Evolutionary conservation across 2,888 invertebrate species (phyloP).

Genomic region (Cosmia trapezina): DNA sequence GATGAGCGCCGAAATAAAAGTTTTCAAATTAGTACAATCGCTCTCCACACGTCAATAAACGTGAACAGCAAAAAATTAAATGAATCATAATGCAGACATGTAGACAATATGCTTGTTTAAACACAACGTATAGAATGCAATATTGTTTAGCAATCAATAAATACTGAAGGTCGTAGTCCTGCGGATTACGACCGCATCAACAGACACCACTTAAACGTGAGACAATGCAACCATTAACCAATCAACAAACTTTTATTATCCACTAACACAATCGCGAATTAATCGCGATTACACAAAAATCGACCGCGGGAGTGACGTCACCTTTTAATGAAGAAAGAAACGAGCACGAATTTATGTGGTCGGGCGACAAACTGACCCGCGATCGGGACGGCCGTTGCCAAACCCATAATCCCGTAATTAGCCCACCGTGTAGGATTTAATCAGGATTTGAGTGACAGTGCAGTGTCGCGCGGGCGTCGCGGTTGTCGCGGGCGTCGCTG

Average conservation of each 20-base stretch:
- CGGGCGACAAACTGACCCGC: constrained; percentile 80
- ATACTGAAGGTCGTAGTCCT: constrained; percentile 74
- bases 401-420: constrained; percentile 86
- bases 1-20: constrained; percentile 21
- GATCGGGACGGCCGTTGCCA: constrained; percentile 77
- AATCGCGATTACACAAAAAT: constrained; percentile 73
- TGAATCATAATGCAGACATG: constrained; percentile 51
- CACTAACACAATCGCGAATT: constrained; percentile 64
- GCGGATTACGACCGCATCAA: constrained; percentile 65
- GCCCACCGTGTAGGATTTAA: constrained; percentile 76
- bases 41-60: constrained; percentile 18
- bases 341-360: constrained; percentile 82
- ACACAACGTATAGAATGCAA: constrained; percentile 67
- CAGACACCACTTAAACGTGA: constrained; percentile 69
- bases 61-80: constrained; percentile 11
- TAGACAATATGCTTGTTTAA: constrained; percentile 60
- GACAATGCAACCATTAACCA: constrained; percentile 82
- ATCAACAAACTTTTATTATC: constrained; percentile 61
- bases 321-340: constrained; percentile 85
- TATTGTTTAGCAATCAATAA: constrained; percentile 78
- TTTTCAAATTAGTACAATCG: constrained; percentile 36
- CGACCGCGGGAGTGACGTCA: constrained; percentile 87
- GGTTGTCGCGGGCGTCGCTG: constrained; percentile 14
- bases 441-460: constrained; percentile 64
- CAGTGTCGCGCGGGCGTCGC: constrained; percentile 70